Percentiles rank a stretch among this genome's conserved stretches.
Evolutionary conservation across 92 coral and sea anemone species (phyloP).

Genomic region (Porites divaricata): DNA sequence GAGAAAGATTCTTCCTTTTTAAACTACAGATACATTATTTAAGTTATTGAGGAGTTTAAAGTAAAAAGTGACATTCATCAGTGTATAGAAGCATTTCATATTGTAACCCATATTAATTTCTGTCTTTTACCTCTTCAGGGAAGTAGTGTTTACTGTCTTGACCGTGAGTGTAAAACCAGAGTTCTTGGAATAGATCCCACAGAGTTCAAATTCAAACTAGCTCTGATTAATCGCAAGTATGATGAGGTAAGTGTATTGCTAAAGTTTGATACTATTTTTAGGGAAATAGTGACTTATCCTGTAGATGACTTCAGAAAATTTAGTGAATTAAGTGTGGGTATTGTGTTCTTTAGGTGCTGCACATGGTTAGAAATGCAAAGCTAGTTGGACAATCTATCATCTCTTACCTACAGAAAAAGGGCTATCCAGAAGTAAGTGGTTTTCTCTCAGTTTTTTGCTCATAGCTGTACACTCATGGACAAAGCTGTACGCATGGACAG

Average conservation of each 20-base stretch:
- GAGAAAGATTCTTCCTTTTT: too few relatives aligned
- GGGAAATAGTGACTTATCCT: neutral
- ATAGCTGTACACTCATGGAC: neutral
- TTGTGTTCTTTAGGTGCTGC: conserved; percentile 72
- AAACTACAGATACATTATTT: too few relatives aligned
- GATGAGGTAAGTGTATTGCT: conserved; percentile 76
- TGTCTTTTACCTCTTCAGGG: conserved; percentile 61
- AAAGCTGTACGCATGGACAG: too few relatives aligned
- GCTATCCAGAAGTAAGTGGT: conserved; percentile 91
- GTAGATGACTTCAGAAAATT: too few relatives aligned
- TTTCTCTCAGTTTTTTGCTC: neutral
- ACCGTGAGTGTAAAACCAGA: conserved; percentile 96
- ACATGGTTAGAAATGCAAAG: conserved; percentile 99
- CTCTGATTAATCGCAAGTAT: conserved; percentile 94
- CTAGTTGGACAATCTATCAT: conserved; percentile 98
- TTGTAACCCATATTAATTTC: neutral
- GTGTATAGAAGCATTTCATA: too few relatives aligned
- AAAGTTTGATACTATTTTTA: neutral
- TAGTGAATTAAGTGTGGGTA: neutral
- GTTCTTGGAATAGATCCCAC: conserved; percentile 98
- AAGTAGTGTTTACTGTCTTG: conserved; percentile 97
- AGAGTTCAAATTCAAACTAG: conserved; percentile 95
- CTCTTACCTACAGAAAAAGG: conserved; percentile 95
- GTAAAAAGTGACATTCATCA: too few relatives aligned
- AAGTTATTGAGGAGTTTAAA: too few relatives aligned